A percentile compares a stretch with the other conserved stretches of the same genome.
These are phyloP conservation scores for Trachurus trachurus DNA, from an alignment of 2,797 vertebrate species.

Conservation along the genomic window DNA sequence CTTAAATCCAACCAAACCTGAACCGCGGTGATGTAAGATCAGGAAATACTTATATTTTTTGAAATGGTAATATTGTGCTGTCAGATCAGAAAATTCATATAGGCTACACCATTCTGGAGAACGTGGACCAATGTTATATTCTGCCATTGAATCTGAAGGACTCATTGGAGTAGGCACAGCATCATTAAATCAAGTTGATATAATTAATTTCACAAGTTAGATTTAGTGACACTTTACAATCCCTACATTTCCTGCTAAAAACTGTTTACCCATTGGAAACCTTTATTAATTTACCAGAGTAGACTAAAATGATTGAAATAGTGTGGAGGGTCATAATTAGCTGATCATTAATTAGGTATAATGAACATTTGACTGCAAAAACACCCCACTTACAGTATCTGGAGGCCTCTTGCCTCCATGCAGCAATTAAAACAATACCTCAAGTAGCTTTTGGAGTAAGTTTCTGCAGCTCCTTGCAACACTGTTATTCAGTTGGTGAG, in stretches of 20 bases:
- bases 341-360: background rate
- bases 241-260: background rate
- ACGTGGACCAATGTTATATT: no score
- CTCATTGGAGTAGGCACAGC: background rate
- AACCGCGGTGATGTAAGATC: no score
- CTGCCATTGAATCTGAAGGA: background rate
- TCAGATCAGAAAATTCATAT: no score
- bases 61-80: no score
- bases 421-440: background rate
- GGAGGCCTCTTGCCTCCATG: background rate
- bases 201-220: background rate
- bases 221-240: background rate
- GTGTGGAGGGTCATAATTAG: background rate
- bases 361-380: conserved; percentile 9
- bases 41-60: no score
- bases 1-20: no score
- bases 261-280: background rate
- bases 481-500: background rate
- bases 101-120: no score
- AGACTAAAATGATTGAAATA: background rate
- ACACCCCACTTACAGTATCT: background rate
- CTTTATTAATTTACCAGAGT: background rate
- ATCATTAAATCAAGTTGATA: background rate
- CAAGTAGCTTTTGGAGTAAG: background rate
- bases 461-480: background rate